These are phyloP conservation scores for Puffinus mauretanicus DNA, from an alignment of 2,113 vertebrate genomes.

Conservation along the genomic window DNA sequence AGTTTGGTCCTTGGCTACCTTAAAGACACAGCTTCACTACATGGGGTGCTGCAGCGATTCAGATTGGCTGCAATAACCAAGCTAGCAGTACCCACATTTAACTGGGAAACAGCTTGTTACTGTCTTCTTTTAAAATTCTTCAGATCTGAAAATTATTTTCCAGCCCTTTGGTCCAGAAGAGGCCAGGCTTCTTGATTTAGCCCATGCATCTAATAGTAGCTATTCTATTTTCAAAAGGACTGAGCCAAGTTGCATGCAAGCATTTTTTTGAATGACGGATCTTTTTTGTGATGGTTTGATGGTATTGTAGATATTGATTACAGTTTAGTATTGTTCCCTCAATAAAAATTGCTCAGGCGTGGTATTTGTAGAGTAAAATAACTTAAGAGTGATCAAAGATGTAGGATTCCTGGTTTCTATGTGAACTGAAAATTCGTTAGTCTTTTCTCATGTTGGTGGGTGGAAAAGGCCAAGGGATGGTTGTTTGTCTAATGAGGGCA, in stretches of 20 bases:
- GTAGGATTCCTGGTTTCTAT: not conserved
- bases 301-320: not conserved
- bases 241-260: not conserved
- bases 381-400: not conserved
- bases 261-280: not conserved
- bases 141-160: conserved; percentile 4
- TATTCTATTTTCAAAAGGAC: not conserved
- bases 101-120: not conserved
- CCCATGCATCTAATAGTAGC: not conserved
- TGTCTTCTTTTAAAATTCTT: not conserved
- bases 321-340: not conserved
- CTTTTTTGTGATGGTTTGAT: not conserved
- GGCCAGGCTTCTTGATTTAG: not conserved
- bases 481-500: conserved; percentile 45
- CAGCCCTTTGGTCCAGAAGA: not conserved
- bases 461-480: conserved; percentile 9
- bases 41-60: not conserved
- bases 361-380: not conserved
- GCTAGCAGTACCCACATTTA: not conserved
- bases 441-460: not conserved
- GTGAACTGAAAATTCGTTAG: not conserved
- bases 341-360: not conserved
- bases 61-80: not conserved
- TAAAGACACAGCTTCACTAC: not conserved
- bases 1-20: not conserved